Percentiles rank a stretch among this genome's conserved stretches.
Conservation (phyloP, 2,888 invertebrate genomes). For the Byasa hedistus region DNA sequence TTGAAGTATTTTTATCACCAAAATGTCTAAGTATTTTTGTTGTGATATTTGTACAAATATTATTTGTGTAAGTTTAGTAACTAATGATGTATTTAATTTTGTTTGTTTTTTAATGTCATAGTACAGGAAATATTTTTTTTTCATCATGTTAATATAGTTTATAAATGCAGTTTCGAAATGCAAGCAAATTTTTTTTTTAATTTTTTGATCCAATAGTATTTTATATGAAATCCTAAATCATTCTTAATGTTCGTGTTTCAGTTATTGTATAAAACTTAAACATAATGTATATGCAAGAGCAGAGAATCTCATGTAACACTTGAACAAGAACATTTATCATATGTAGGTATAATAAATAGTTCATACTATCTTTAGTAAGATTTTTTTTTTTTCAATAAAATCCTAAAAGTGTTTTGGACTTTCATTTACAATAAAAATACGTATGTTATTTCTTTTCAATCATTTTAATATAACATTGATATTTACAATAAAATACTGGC, state of each 20-base stretch:
- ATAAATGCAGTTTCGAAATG: background rate
- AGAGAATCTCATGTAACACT: conserved; percentile 55
- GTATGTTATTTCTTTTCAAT: conserved; percentile 55
- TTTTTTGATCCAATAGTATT: too few species aligned
- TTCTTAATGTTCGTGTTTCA: conserved; percentile 1
- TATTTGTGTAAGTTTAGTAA: conserved; percentile 53
- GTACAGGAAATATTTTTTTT: background rate
- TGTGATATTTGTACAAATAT: conserved; percentile 77
- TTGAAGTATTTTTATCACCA: conserved; percentile 14
- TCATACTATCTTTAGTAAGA: conserved; percentile 62
- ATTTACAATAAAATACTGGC: conserved; percentile 79
- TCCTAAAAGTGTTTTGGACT: conserved; percentile 47
- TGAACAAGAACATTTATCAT: conserved; percentile 62
- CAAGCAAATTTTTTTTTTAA: too few species aligned
- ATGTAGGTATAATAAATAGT: conserved; percentile 61
- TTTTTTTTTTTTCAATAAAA: conserved; percentile 76
- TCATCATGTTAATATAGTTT: background rate
- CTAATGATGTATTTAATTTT: background rate
- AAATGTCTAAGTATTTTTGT: conserved; percentile 48
- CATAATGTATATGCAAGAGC: conserved; percentile 65
- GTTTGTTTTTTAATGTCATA: conserved; percentile 2
- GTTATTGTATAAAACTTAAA: conserved; percentile 4
- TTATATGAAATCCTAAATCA: background rate
- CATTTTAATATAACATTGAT: conserved; percentile 74
- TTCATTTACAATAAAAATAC: conserved; percentile 42